Base-by-base conservation (phyloP, 2,888 invertebrate species). In the Lasioglossum vierecki region DNA sequence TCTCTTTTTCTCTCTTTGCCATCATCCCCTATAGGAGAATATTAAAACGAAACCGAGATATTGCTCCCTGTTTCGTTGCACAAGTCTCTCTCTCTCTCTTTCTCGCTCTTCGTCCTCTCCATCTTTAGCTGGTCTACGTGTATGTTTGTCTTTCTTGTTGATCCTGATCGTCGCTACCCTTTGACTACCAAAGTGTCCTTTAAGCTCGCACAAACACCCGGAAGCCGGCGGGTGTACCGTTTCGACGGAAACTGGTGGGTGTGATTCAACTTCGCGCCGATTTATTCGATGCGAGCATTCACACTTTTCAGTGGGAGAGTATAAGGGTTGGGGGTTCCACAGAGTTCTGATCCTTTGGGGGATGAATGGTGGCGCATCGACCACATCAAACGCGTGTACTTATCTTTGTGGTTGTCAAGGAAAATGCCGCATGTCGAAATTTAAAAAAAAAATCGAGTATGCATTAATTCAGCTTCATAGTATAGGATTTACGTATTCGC, bases 21-120 rank as follows among this genome's bases (percentile, higher is more conserved):
- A 53, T 22, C 53, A 53, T n/a, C 22, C n/a, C 22, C 22, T 22
- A 9, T n/a, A 53, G 13, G 44, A 46, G 68, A 57, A 46, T 79
- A 74, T 79, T 68, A 79, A 82, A 82, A 74, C 66, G 39, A 22
- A 39, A 22, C 68, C 68, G 39, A 68, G 66, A 66, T 66, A 66
- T 68, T 39, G 39, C 68, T 9, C 15, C 6, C 18, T 68, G 39
- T 68, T 39, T 39, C 39, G 68, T 9, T 18, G 39, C 35, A 35
- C 39, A 9, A 30, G 35, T 2, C 3, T 63, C 53, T 72, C 49
- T 66, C 49, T 57, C n/a, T 1, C 9, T 57, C n/a, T 1, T 9
- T 41, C 41, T 39, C 39, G 39, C 2, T 49, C 63, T 53, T 76
- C 1, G 15, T 30, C 15, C 30, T 30, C 63, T 53, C 2, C 76